Evolutionary conservation across 2,888 invertebrate genomes (phyloP), one percentile per base, ranked within the genome.

Genomic region (Morpho deidamia): DNA sequence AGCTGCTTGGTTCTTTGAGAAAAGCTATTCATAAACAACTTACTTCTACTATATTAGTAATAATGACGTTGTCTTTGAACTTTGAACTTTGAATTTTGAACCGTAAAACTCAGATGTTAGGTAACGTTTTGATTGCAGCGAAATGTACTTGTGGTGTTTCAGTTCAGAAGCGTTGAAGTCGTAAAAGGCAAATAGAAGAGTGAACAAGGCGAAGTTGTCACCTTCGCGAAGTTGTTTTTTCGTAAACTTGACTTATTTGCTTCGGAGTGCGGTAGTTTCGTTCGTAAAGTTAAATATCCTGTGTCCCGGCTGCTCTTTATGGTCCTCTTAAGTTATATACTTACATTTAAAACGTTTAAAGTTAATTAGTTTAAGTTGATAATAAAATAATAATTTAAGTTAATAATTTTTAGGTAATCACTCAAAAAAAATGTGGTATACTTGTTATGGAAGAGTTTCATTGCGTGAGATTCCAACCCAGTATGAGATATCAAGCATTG

Each of bases 161-260:
- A 11, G 10, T 32, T 46, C 37, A 32, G 38, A 32, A 33, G 12
- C 10, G 7, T 39, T 38, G 37, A 55, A 14, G 48, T 51, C 49
- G 50, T 56, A 58, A 59, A 60, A 61, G 54, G 58, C 54, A 60
- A 61, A 60, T 55, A 58, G 49, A 54, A 40, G 55, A 14, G 52
- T 45, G 52, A 35, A 42, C 45, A 44, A 60, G 51, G 40, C 52
- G 62, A 74, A 75, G 70, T 72, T 71, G 69, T 73, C 74, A 72
- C 71, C 67, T 72, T 58, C 38, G 51, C 43, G 33, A 67, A 71
- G 64, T 23, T 23, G 23, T 73, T 73, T 74, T 75, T 67, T 62
- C 62, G 64, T 62, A 70, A 75, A 70, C 69, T 68, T 66, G 58
- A 67, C 66, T 66, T 74, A 67, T 74, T 74, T 71, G 66, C 68